Conservation (phyloP, 2,797 vertebrate species). For the Arctocebus calabarensis region DNA sequence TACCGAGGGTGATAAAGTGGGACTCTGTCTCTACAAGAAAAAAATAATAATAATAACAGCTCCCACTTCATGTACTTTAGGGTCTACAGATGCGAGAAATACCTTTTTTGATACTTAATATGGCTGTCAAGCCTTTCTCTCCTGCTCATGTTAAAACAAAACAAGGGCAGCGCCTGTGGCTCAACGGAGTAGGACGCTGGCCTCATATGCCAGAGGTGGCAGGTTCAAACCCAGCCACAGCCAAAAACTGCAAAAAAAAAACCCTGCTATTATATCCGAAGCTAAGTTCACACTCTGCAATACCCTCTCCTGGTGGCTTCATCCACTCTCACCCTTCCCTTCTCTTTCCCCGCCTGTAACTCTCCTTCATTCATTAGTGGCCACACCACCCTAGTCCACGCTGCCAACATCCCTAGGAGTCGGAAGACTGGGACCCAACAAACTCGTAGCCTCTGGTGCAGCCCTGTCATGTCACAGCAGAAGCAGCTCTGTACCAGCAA, state of each 20-base stretch:
- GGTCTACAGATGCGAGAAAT: no score
- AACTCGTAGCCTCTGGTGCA: no score
- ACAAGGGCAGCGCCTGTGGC: no score
- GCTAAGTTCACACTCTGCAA: neutral
- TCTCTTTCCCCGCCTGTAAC: neutral
- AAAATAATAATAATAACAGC: no score
- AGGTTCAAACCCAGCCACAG: no score
- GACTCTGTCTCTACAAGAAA: no score
- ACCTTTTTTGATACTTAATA: neutral
- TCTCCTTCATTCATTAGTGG: neutral
- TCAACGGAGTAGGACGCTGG: no score
- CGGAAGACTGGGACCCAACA: no score
- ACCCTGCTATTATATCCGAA: neutral
- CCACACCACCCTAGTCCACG: neutral
- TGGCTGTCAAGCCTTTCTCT: neutral
- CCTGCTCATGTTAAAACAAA: neutral
- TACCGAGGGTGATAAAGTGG: no score
- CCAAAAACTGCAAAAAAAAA: no score
- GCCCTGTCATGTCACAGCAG: accelerated
- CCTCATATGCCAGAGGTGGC: no score
- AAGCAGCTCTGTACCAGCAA: neutral
- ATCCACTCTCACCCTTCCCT: neutral
- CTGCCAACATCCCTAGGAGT: neutral
- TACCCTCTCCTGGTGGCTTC: neutral
- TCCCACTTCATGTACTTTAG: neutral